Percentiles rank a stretch among this genome's conserved stretches.
phyloP scores from a whole-genome alignment of 1,140 invertebrate species.

The Helicoverpa zea region DNA sequence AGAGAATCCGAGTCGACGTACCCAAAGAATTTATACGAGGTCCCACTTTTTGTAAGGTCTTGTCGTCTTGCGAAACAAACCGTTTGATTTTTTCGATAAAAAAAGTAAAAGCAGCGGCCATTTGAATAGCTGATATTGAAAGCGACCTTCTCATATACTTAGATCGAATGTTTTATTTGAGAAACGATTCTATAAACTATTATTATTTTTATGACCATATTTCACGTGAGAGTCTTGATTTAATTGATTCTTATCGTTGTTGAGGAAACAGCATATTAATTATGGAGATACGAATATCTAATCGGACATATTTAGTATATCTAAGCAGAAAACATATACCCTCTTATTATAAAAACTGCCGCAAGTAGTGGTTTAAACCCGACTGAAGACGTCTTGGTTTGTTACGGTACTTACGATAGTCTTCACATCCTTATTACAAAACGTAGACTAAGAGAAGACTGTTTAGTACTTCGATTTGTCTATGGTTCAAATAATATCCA shows the following conservation, averaged over 20 bases:
- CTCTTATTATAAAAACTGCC: too few species aligned
- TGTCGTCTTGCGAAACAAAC: constrained; percentile 55
- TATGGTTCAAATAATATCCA: too few species aligned
- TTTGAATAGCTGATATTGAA: constrained; percentile 16
- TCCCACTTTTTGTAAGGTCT: constrained; percentile 64
- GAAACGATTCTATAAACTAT: neutral
- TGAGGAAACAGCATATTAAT: neutral
- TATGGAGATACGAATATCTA: too few species aligned
- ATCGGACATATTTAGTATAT: too few species aligned
- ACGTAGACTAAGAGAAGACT: too few species aligned
- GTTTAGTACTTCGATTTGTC: too few species aligned
- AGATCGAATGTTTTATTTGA: neutral
- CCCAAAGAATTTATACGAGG: constrained; percentile 64
- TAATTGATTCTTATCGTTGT: neutral
- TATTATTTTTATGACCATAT: neutral
- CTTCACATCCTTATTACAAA: too few species aligned
- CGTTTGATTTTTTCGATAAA: constrained; percentile 40
- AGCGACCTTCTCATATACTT: constrained; percentile 7
- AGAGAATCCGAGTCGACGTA: constrained; percentile 66
- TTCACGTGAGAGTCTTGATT: neutral
- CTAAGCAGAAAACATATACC: too few species aligned
- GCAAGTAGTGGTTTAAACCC: too few species aligned
- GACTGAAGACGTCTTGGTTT: too few species aligned
- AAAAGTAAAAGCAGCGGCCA: constrained; percentile 8
- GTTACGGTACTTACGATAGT: too few species aligned